A percentile compares a stretch with the other conserved stretches of the same genome.
These are phyloP conservation scores for Theocolax elegans DNA, from an alignment of 1,140 invertebrate genomes.

Conservation along the genomic window DNA sequence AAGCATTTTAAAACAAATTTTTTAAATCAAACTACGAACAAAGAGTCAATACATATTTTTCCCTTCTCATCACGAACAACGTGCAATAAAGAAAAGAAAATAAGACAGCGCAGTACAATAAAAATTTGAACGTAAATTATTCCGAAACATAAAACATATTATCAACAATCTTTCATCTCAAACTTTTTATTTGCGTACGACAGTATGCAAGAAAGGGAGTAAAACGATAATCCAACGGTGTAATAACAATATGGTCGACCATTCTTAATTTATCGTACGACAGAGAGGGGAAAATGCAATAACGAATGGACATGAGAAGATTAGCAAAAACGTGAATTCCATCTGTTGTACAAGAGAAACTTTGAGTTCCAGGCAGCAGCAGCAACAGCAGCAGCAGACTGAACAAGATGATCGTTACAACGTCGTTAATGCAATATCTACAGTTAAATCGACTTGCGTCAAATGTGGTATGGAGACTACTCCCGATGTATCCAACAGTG, in stretches of 20 bases:
- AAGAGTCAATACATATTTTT: too few species aligned
- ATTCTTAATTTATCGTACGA: conserved; percentile 16
- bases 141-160: too few species aligned
- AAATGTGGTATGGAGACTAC: conserved; percentile 41
- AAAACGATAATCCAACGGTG: not conserved
- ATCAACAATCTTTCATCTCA: too few species aligned
- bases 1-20: too few species aligned
- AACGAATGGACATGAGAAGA: not conserved
- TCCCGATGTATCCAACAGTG: conserved; percentile 37
- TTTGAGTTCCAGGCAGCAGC: conserved; percentile 25
- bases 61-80: too few species aligned
- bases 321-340: conserved; percentile 46
- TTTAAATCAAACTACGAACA: too few species aligned
- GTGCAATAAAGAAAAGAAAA: too few species aligned
- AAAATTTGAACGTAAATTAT: too few species aligned
- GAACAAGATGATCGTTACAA: conserved; percentile 33
- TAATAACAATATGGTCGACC: conserved; percentile 21
- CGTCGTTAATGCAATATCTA: conserved; percentile 21
- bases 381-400: too few species aligned
- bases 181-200: too few species aligned
- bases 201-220: conserved; percentile 3
- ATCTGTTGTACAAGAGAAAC: conserved; percentile 46
- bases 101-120: too few species aligned
- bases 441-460: conserved; percentile 37
- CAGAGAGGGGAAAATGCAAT: not conserved